A percentile compares a stretch with the other conserved stretches of the same genome.
Conservation (phyloP, 2,888 invertebrate species). For the Microctonus aethiopoides region DNA sequence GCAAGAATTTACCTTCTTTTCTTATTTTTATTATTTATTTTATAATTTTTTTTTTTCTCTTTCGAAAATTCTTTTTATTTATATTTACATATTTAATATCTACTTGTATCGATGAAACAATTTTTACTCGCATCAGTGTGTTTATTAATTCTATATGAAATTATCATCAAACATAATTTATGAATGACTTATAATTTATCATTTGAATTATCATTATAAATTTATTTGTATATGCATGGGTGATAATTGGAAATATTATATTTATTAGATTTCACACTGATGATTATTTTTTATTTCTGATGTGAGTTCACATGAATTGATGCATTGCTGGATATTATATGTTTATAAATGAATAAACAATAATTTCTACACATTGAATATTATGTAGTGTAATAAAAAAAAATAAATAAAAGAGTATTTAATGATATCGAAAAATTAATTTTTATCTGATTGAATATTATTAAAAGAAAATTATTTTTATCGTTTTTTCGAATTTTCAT, state of each 20-base stretch:
- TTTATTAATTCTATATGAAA: background rate
- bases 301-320: background rate
- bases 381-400: no score
- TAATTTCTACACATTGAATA: background rate
- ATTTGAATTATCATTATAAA: background rate
- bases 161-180: background rate
- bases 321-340: background rate
- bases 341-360: background rate
- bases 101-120: background rate
- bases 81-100: background rate
- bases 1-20: background rate
- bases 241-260: background rate
- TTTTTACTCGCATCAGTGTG: background rate
- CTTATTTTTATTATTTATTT: background rate
- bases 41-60: background rate
- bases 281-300: background rate
- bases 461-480: no score
- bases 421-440: no score
- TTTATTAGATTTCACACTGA: constrained; percentile 3
- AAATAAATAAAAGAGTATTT: no score
- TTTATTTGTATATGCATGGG: background rate
- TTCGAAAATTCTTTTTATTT: background rate
- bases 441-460: no score
- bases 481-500: no score
- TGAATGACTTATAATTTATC: background rate